These are phyloP conservation scores for Penaeus monodon DNA, from an alignment of 2,888 invertebrate species.

Conservation along the genomic window DNA sequence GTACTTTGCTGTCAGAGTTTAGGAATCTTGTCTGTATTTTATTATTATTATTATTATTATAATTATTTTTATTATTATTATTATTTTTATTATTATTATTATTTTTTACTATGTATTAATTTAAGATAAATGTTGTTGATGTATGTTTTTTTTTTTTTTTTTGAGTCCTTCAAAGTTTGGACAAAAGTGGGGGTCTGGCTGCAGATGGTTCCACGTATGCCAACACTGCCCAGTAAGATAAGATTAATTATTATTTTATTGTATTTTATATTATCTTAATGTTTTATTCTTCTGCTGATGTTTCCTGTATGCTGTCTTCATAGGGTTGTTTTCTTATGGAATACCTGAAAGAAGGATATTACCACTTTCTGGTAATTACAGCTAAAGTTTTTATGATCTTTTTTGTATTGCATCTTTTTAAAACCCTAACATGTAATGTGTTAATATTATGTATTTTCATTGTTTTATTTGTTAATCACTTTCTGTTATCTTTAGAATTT, in stretches of 20 bases:
- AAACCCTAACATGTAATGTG: neutral
- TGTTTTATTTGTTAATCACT: constrained; percentile 16
- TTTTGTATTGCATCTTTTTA: constrained; percentile 13
- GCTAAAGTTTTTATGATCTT: constrained; percentile 15
- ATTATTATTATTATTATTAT: neutral
- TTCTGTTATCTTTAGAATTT: neutral
- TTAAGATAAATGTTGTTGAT: too few species aligned
- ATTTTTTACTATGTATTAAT: too few species aligned
- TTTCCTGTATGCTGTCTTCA: constrained; percentile 16
- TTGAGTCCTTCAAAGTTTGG: constrained; percentile 56
- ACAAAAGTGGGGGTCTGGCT: constrained; percentile 57
- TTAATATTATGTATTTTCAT: constrained; percentile 17
- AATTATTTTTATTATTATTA: neutral
- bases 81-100: neutral
- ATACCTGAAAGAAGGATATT: neutral
- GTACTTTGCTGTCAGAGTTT: constrained; percentile 14
- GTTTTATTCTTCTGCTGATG: constrained; percentile 18
- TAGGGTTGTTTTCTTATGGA: constrained; percentile 17
- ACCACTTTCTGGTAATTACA: constrained; percentile 25
- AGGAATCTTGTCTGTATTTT: constrained; percentile 23
- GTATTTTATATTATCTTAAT: constrained; percentile 37
- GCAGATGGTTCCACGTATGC: constrained; percentile 56
- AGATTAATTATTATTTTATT: constrained; percentile 48
- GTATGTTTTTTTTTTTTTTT: constrained; percentile 29
- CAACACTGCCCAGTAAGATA: constrained; percentile 58